Evolutionary conservation across 2,113 vertebrate genomes (phyloP), one percentile per base, ranked within the genome.

Genomic region (Stegostoma tigrinum): DNA sequence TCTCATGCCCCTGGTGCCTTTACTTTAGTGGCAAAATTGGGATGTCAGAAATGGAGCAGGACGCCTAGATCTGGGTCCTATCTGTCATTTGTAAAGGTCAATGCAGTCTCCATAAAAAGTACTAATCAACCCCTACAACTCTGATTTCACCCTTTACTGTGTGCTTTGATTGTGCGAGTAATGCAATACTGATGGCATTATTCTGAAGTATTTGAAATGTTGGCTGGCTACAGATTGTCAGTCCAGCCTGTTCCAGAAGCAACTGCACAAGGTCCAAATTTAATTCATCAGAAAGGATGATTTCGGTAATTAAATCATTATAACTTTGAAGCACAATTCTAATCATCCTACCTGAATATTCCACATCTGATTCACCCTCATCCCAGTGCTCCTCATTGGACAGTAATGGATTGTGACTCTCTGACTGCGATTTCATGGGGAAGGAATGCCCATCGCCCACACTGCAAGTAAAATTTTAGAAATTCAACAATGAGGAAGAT

Each of bases 381-480:
- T 98, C 98, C 99, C 99, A 99, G 96, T 98, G 98, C 96, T 98
- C 98, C 96, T 99, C 98, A 66, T 97, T 98, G 95, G 98, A 98
- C 96, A 99, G 97, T 95, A 99, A 97, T 14, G 98, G 98, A 96
- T 99, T 99, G 95, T 96, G 98, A 66, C 98, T 98, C 96, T 99
- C 99, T 96, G 96, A 98, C 61, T 97, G 96, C 89, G 97, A 97
- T 96, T 98, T 98, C 97, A 98, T 97, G 10, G 99, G 98, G 97
- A 99, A 99, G 45, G 98, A 99, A 80, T 99, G 98, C 72, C 99
- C 99, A 95, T 99, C 98, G 0, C 99, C 99, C 96, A 98, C 98
- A 97, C 99, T 99, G 96, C 64, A 64, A 0, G 96, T 94, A 86
- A 61, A 91, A 19, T n/a, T 64, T 91, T 15, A n/a, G n/a, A 64